phyloP scores from a whole-genome alignment of 2,797 vertebrate genomes.

The Sciaenops ocellatus region DNA sequence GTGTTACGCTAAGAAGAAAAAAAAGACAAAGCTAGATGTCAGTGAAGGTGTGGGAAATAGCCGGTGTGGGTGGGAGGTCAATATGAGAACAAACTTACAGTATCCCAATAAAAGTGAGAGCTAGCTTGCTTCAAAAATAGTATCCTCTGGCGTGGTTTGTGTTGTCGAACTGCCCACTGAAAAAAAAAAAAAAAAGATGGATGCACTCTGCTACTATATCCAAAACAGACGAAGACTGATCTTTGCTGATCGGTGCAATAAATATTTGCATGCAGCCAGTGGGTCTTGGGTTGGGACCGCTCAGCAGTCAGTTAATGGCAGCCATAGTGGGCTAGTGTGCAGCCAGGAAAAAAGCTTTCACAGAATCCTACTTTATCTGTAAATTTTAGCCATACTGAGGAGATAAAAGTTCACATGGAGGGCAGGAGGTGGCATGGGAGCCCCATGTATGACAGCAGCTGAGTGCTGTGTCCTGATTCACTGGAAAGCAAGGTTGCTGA shows the following conservation, averaged over 20 bases:
- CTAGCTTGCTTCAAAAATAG: not conserved
- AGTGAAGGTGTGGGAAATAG: not conserved
- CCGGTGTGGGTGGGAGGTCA: constrained; percentile 14
- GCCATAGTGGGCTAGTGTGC: not conserved
- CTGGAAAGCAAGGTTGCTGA: not conserved
- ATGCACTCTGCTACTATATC: not conserved
- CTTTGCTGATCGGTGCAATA: not conserved
- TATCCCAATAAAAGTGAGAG: not conserved
- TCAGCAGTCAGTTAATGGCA: not conserved
- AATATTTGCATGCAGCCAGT: not conserved
- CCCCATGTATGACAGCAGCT: not conserved
- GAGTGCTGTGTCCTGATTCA: constrained; percentile 9
- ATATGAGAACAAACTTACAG: not conserved
- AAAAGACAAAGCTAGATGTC: not conserved
- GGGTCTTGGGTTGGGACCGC: not conserved
- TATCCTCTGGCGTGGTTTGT: not conserved
- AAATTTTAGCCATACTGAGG: not conserved
- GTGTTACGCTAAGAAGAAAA: not conserved
- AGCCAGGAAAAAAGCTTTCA: not conserved
- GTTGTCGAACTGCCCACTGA: not conserved
- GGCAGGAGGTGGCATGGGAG: constrained; percentile 2
- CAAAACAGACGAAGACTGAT: not conserved
- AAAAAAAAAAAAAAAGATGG: not conserved
- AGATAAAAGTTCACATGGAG: not conserved
- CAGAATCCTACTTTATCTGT: not conserved